A percentile compares a stretch with the other conserved stretches of the same genome.
These are phyloP conservation scores for Apeltes quadracus DNA, from an alignment of 2,113 vertebrate species.

Conservation along the genomic window DNA sequence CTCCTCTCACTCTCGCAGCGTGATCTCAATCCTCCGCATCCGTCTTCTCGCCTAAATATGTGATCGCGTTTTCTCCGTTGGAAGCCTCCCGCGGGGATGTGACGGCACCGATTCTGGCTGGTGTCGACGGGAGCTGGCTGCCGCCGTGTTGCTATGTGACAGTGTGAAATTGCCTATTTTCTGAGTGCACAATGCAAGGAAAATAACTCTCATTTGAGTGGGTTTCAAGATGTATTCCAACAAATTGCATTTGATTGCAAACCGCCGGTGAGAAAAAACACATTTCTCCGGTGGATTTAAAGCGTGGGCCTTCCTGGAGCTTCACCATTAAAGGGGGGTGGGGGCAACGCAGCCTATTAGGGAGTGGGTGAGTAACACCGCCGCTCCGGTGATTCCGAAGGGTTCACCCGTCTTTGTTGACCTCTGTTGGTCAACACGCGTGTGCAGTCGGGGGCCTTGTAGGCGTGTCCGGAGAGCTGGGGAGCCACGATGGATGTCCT, in stretches of 20 bases:
- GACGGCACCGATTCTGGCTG: constrained; percentile 44
- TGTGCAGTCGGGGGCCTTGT: constrained; percentile 25
- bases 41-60: constrained; percentile 8
- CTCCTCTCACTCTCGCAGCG: constrained; percentile 42
- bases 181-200: constrained; percentile 21
- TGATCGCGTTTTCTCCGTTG: constrained; percentile 42
- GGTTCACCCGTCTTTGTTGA: constrained; percentile 63
- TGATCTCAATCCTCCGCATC: constrained; percentile 52
- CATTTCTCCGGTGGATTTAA: not conserved
- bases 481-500: constrained; percentile 62
- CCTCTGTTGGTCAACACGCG: constrained; percentile 47
- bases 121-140: constrained; percentile 39
- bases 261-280: constrained; percentile 1
- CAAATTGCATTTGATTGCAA: constrained; percentile 18
- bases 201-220: constrained; percentile 23
- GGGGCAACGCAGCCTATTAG: constrained; percentile 26
- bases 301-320: constrained; percentile 23
- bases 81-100: constrained; percentile 53
- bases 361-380: constrained; percentile 54
- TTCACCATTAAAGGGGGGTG: constrained; percentile 19
- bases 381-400: constrained; percentile 57
- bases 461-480: constrained; percentile 67
- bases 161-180: constrained; percentile 38
- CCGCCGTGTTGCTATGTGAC: constrained; percentile 38
- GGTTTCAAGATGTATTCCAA: constrained; percentile 9